Evolutionary conservation across 2,888 invertebrate genomes (phyloP).

Genomic region (Arenicola marina): DNA sequence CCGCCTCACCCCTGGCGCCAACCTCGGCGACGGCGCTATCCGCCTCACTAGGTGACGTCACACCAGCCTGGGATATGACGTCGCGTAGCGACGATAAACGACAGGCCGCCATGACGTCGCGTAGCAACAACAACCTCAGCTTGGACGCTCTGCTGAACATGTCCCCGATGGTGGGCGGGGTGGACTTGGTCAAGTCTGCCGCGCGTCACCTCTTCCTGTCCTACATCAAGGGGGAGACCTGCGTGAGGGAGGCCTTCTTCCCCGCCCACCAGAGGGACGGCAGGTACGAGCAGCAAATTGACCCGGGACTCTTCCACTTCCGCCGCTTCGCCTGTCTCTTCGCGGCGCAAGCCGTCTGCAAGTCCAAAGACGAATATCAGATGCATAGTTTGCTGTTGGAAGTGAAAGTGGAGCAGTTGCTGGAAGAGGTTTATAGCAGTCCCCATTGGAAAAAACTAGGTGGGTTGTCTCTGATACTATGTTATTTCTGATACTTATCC

Average conservation of each 20-base stretch:
- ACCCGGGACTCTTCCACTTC: conserved; percentile 41
- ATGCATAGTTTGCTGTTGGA: conserved; percentile 47
- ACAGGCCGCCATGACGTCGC: no score
- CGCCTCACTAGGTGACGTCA: no score
- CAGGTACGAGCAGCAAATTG: conserved; percentile 10
- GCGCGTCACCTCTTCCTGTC: conserved; percentile 47
- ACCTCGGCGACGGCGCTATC: no score
- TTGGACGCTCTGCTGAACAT: conserved; percentile 46
- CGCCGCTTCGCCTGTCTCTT: conserved; percentile 43
- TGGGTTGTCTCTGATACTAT: no score
- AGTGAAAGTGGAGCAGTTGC: conserved; percentile 37
- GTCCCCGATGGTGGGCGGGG: conserved; percentile 42
- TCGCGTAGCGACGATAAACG: no score
- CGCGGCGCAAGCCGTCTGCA: conserved; percentile 45
- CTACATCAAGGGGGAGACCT: conserved; percentile 42
- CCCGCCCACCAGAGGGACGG: conserved; percentile 39
- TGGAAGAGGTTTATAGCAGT: conserved; percentile 46
- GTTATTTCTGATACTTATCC: no score
- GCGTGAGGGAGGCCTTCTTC: conserved; percentile 50
- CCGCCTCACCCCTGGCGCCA: no score
- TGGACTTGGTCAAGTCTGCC: conserved; percentile 46
- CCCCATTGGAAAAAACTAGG: conserved; percentile 58
- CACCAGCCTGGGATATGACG: no score
- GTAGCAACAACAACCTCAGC: no score
- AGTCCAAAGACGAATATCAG: conserved; percentile 43